Evolutionary conservation across 1,140 invertebrate genomes (phyloP), one percentile per base, ranked within the genome.

Genomic region (Portunus trituberculatus): DNA sequence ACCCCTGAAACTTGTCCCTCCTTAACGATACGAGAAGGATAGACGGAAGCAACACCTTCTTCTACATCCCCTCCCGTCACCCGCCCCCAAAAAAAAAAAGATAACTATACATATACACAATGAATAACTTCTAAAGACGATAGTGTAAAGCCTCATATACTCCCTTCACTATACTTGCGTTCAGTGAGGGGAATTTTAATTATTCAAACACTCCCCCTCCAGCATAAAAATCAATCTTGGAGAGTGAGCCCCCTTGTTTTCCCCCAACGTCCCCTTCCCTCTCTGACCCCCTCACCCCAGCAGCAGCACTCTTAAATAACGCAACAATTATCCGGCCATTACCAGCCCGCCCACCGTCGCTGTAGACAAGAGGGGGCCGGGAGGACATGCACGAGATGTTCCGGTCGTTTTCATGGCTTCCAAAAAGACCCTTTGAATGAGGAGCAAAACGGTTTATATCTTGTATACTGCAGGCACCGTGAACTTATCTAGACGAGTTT

Each of bases 191-290:
- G 86, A 46, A 48, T 93, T 86, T 28, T 93, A 93, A 93, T 93
- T 48, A 93, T 84, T 86, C n/a, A 48, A 45, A 52, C 6, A 84
- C 46, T n/a, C 86, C 82, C 52, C 82, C 92, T 28, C 32, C 82
- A 86, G 82, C 8, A 28, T n/a, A 67, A 86, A 93, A 84, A 93
- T 93, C 92, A 93, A 93, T 93, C 92, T 84, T 86, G 92, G 76
- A 52, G 92, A 93, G 92, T 86, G 92, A 86, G 32, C 45, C 28
- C 89, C 86, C 86, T 45, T 88, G 20, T 29, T 45, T 39, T 14
- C 16, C 83, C 83, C n/a, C n/a, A n/a, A n/a, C n/a, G n/a, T n/a
- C n/a, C n/a, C 83, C 83, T 86, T 25, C n/a, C 86, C 45, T 29
- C 89, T 91, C 31, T 91, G 20, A 16, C 89, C 45, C 82, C 83